Evolutionary conservation across 2,888 invertebrate genomes (phyloP), one percentile per base, ranked within the genome.

Genomic region (Macrosiphum euphorbiae): DNA sequence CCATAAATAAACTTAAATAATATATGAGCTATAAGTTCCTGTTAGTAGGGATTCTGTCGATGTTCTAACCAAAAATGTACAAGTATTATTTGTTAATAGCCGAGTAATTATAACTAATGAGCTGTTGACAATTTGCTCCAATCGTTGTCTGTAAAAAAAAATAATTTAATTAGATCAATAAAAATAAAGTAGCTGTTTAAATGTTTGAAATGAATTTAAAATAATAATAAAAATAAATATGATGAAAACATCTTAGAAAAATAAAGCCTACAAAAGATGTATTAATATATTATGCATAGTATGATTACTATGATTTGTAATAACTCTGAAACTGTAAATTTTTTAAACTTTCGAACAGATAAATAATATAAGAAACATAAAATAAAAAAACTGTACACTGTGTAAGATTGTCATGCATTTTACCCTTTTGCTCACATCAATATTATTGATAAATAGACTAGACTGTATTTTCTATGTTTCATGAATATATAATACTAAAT

Each of bases 1-100:
- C 55, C 16, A 90, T 84, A 58, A 89, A 93, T 61, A 94, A 84
- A 85, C 90, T 94, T 94, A 94, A 90, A 86, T 61, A 94, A 94
- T 90, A 94, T 90, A 61, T 94, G 93, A 94, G 93, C 93, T 94
- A 94, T 41, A 94, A 44, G 50, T 94, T 94, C 90, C 90, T 94
- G 93, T 94, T 94, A 94, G 84, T 92, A 85, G 58, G 89, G 86
- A 44, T 50, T 84, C 41, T 61, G 47, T 90, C 61, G 44, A 58
- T 86, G 58, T 90, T 94, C 61, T 47, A 86, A 90, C 85, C 55
- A 86, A n/a, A 58, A 90, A 90, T 85, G 44, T 89, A 86, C 26
- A 84, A 90, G 85, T 85, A 50, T n/a, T 78, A 93, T 55, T 47
- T 26, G 61, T 58, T 61, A 55, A 84, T 41, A 88, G 44, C 13